A percentile compares a stretch with the other conserved stretches of the same genome.
These are phyloP conservation scores for Congeria kusceri DNA, from an alignment of 2,888 invertebrate species.

Conservation along the genomic window DNA sequence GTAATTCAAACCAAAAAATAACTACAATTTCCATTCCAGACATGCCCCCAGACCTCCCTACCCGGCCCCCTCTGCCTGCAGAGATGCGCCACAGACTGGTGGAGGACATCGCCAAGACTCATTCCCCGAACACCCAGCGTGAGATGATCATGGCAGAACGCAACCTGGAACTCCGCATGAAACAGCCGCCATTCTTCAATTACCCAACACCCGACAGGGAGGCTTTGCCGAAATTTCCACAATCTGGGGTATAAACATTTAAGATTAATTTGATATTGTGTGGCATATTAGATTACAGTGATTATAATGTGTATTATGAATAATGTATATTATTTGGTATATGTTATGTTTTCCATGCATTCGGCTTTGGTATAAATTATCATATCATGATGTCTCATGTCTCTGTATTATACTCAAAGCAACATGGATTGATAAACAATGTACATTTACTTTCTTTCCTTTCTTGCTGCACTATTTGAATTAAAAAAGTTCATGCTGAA, in stretches of 20 bases:
- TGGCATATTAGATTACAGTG: too few species aligned
- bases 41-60: slow-evolving; percentile 65
- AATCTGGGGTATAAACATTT: slow-evolving; percentile 12
- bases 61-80: slow-evolving; percentile 81
- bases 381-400: too few species aligned
- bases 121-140: slow-evolving; percentile 77
- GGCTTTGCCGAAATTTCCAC: slow-evolving; percentile 43
- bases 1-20: neutral
- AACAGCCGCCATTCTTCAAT: slow-evolving; percentile 79
- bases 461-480: too few species aligned
- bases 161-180: slow-evolving; percentile 73
- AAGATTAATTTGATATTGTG: too few species aligned
- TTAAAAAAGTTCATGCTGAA: too few species aligned
- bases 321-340: too few species aligned
- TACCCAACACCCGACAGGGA: slow-evolving; percentile 78
- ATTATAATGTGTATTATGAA: too few species aligned
- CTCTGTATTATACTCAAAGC: too few species aligned
- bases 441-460: too few species aligned
- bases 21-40: slow-evolving; percentile 17
- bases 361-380: too few species aligned
- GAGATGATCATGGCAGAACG: slow-evolving; percentile 75
- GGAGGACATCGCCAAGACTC: slow-evolving; percentile 78
- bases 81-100: slow-evolving; percentile 77
- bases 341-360: too few species aligned
- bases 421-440: too few species aligned